phyloP scores from a whole-genome alignment of 2,797 vertebrate genomes.

The Gallirallus australis region DNA sequence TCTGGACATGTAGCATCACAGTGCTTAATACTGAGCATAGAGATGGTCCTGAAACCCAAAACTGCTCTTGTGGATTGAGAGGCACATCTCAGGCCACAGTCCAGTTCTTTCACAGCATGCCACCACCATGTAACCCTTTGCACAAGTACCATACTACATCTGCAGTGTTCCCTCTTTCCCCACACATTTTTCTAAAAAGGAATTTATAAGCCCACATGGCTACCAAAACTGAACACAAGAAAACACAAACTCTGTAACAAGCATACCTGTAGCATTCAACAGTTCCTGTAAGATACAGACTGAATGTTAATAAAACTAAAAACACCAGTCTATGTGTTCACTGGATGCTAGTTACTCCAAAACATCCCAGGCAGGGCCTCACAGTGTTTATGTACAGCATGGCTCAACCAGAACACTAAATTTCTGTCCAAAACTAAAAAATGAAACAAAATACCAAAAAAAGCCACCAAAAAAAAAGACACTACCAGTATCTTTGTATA shows the following conservation, averaged over 20 bases:
- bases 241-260: neutral
- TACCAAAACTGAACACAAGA: neutral
- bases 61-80: neutral
- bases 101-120: fast-evolving
- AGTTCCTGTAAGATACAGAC: fast-evolving
- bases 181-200: neutral
- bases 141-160: neutral
- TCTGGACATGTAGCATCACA: neutral
- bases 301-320: neutral
- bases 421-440: neutral
- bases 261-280: fast-evolving
- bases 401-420: neutral
- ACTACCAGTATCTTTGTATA: neutral
- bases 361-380: neutral
- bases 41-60: fast-evolving
- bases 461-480: neutral
- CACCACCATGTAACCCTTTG: neutral
- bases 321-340: neutral
- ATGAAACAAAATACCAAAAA: too few relatives aligned
- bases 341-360: neutral
- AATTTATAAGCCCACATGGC: neutral
- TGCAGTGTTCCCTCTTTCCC: neutral
- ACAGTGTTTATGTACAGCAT: neutral
- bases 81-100: neutral
- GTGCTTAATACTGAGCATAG: neutral